Evolutionary conservation across 1,140 invertebrate species (phyloP).

Genomic region (Thalassaphorura encarpata): DNA sequence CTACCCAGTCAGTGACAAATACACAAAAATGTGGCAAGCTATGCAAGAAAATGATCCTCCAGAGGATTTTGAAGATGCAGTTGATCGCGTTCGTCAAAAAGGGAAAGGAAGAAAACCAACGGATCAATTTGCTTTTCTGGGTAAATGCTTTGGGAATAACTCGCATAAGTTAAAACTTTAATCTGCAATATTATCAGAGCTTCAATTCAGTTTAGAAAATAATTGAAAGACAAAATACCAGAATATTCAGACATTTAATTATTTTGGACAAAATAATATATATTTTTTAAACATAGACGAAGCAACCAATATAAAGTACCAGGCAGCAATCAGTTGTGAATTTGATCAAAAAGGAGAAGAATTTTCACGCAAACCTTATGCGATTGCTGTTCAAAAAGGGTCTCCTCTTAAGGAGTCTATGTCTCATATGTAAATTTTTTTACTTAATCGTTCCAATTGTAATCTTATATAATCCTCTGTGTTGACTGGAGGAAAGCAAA

Average conservation of each 20-base stretch:
- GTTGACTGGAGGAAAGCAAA: too few species aligned
- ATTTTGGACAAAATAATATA: background rate
- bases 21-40: constrained; percentile 96
- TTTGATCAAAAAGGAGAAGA: constrained; percentile 83
- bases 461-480: too few species aligned
- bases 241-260: background rate
- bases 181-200: background rate
- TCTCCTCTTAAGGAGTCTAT: constrained; percentile 55
- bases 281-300: constrained; percentile 52
- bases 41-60: constrained; percentile 86
- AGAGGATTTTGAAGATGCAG: constrained; percentile 58
- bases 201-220: background rate
- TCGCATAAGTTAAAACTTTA: background rate
- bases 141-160: constrained; percentile 35
- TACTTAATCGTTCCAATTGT: too few species aligned
- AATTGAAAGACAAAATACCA: background rate
- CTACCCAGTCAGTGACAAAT: constrained; percentile 96
- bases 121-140: constrained; percentile 87
- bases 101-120: constrained; percentile 44
- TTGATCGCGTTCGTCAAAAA: constrained; percentile 62
- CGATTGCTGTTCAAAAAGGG: constrained; percentile 90
- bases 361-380: constrained; percentile 93
- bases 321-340: constrained; percentile 77
- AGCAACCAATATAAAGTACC: constrained; percentile 83
- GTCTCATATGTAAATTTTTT: constrained; percentile 38